Percentiles rank a stretch among this genome's conserved stretches.
Conservation (phyloP, 2,797 vertebrate species). For the Cryptoblepharus egeriae region DNA sequence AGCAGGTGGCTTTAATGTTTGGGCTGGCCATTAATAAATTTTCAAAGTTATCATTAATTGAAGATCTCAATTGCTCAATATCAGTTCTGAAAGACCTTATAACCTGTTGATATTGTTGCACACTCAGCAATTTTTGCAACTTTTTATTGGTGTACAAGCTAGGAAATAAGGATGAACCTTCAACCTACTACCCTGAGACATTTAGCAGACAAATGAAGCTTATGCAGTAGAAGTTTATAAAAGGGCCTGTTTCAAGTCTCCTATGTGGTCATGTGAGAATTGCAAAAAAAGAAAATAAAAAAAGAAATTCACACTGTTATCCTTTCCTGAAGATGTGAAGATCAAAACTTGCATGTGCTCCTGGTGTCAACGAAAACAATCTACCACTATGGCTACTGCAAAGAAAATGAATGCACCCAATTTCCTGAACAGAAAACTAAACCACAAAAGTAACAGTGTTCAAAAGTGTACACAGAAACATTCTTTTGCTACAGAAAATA, state of each 20-base stretch:
- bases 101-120: background rate
- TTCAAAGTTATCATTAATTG: background rate
- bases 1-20: constrained; percentile 1
- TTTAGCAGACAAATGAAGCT: no score
- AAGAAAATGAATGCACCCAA: background rate
- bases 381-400: background rate
- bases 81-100: background rate
- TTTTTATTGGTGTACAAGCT: no score
- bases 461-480: background rate
- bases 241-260: no score
- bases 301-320: background rate
- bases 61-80: constrained; percentile 6
- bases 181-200: no score
- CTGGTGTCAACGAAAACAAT: background rate
- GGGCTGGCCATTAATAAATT: background rate
- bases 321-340: background rate
- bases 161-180: no score
- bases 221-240: no score
- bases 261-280: background rate
- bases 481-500: background rate
- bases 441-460: background rate
- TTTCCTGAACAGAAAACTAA: background rate
- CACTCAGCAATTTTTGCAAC: background rate
- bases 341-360: background rate
- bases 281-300: background rate